These are phyloP conservation scores for Hyles lineata DNA, from an alignment of 2,888 invertebrate species.

Conservation along the genomic window DNA sequence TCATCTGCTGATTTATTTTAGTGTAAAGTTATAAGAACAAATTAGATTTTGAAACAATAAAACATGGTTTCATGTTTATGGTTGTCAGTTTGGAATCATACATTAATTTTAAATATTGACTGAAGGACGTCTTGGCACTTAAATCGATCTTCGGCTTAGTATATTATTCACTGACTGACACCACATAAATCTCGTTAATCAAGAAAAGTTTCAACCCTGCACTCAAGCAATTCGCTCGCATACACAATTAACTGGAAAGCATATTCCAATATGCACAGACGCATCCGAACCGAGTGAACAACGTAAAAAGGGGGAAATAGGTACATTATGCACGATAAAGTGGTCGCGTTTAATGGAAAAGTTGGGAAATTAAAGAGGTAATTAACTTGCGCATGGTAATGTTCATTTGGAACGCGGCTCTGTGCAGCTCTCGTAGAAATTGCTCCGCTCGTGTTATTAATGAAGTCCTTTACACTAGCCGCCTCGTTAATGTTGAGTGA, in stretches of 20 bases:
- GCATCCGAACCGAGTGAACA: constrained; percentile 8
- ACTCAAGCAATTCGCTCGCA: background rate
- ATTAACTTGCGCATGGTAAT: constrained; percentile 24
- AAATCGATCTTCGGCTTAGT: too few relatives aligned
- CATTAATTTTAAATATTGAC: too few relatives aligned
- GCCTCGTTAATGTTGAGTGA: constrained; percentile 1
- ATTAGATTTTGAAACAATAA: too few relatives aligned
- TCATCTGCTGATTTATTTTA: too few relatives aligned
- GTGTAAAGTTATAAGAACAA: too few relatives aligned
- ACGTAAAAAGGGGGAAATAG: background rate
- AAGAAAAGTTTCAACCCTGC: background rate
- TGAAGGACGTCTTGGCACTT: too few relatives aligned
- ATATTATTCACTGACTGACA: too few relatives aligned
- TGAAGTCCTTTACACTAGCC: constrained; percentile 17
- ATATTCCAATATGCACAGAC: background rate
- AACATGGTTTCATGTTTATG: too few relatives aligned
- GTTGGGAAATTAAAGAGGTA: constrained; percentile 17
- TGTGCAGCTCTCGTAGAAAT: background rate
- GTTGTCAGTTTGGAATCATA: too few relatives aligned
- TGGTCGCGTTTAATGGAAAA: constrained; percentile 17
- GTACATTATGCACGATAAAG: constrained; percentile 6
- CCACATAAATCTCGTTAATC: too few relatives aligned
- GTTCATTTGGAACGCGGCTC: background rate
- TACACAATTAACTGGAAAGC: background rate
- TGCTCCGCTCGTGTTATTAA: constrained; percentile 3